Base-by-base conservation (phyloP, 2,888 invertebrate genomes). In the Phaonia tiefii region DNA sequence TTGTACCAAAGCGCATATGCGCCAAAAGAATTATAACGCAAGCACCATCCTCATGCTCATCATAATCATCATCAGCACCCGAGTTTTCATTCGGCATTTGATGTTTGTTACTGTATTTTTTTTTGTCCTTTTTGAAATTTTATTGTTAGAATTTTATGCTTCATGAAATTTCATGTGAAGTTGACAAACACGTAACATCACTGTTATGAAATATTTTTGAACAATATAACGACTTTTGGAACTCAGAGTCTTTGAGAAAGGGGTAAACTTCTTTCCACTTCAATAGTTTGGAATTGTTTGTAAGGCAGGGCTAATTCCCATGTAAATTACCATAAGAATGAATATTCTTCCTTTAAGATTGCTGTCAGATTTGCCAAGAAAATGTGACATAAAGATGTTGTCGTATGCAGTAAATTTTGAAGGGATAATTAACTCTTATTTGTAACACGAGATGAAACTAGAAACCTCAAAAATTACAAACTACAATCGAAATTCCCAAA, bases 161-260 rank as follows among this genome's bases (percentile, higher is more conserved):
- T 46, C 11, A 10, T n/a, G 25, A 37, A 37, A 54, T 11, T 67
- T 75, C 79, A 72, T n/a, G 80, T 84, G 74, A 75, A 87, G 88
- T 89, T 89, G 89, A 88, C 89, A 89, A 89, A 89, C 89, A 89
- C 88, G 88, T 88, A 86, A 89, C 88, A 88, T 89, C 88, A 87
- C 83, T 84, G 22, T 20, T 20, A 49, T 49, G 49, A 49, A 20
- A 20, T 49, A 49, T 49, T 20, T 79, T 84, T 79, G 74, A 80
- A 46, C 67, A 76, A 46, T 71, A 75, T 79, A 83, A 80, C 83
- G 84, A 84, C 85, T 65, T 20, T 49, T 39, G 17, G 58, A 63
- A 63, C 7, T 13, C 31, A 31, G 4, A 31, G 8, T 5, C 25
- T 31, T n/a, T n/a, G 58, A n/a, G 13, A 58, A 58, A 58, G 63